These are phyloP conservation scores for Notarius quadriscutis DNA, from an alignment of 2,113 vertebrate species.

Conservation along the genomic window DNA sequence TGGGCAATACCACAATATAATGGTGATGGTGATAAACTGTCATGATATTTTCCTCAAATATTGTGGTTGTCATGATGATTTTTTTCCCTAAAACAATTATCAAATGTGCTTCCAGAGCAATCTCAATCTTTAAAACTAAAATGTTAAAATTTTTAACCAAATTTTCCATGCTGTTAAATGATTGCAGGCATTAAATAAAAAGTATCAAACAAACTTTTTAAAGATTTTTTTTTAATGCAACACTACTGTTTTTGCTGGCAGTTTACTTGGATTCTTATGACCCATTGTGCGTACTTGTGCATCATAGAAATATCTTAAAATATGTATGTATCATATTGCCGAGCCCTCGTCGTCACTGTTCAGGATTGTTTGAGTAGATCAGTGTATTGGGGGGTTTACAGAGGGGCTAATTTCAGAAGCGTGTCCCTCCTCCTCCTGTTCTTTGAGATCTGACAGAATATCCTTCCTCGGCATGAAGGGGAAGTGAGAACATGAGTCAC, in stretches of 20 bases:
- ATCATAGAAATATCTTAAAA: background rate
- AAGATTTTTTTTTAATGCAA: background rate
- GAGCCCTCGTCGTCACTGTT: background rate
- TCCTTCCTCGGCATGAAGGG: slow-evolving; percentile 59
- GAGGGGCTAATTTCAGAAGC: slow-evolving; percentile 40
- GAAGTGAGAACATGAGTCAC: slow-evolving; percentile 65
- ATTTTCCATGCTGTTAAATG: background rate
- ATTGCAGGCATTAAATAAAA: background rate
- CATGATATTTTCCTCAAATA: background rate
- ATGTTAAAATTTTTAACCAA: background rate
- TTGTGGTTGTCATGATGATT: background rate
- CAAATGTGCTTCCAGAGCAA: no score
- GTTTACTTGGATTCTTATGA: background rate
- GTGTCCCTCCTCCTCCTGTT: slow-evolving; percentile 21
- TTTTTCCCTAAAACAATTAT: background rate
- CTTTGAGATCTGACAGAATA: slow-evolving; percentile 56
- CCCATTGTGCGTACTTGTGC: background rate
- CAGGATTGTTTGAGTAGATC: background rate
- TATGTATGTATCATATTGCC: background rate
- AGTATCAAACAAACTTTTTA: background rate
- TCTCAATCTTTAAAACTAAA: background rate
- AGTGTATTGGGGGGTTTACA: background rate
- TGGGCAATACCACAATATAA: background rate
- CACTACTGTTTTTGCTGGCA: background rate
- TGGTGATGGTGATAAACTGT: background rate